Conservation (phyloP, 2,888 invertebrate genomes). For the Graphium colonna region DNA sequence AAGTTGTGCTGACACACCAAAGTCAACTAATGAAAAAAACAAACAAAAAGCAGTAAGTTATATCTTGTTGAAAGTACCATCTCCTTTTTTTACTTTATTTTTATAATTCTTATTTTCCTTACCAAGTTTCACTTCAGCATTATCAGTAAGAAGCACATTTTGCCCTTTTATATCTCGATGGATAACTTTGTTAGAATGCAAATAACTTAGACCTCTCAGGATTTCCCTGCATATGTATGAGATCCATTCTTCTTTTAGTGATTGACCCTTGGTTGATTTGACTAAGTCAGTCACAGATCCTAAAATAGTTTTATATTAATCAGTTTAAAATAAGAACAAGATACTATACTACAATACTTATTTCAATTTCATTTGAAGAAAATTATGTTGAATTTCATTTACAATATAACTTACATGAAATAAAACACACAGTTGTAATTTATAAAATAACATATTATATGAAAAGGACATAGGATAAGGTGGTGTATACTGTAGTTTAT, state of each 20-base stretch:
- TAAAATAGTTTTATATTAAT: constrained; percentile 39
- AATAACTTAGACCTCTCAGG: constrained; percentile 95
- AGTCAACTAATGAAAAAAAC: constrained; percentile 89
- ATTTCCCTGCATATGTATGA: constrained; percentile 99
- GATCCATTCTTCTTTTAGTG: constrained; percentile 99
- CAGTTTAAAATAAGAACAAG: background rate
- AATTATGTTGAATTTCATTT: too few species aligned
- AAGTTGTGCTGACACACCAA: constrained; percentile 99
- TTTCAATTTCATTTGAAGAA: too few species aligned
- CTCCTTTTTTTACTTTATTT: background rate
- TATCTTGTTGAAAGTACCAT: constrained; percentile 10
- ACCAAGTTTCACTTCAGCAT: constrained; percentile 99
- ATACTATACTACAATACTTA: too few species aligned
- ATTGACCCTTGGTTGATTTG: constrained; percentile 99
- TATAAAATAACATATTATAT: too few species aligned
- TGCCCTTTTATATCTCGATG: constrained; percentile 99
- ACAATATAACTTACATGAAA: too few species aligned
- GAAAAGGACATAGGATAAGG: too few species aligned
- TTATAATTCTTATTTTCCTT: constrained; percentile 36
- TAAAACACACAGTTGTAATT: too few species aligned
- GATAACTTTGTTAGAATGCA: constrained; percentile 99
- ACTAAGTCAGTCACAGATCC: constrained; percentile 99
- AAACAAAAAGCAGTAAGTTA: constrained; percentile 21
- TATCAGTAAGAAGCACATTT: constrained; percentile 99
- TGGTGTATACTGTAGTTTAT: too few species aligned